Evolutionary conservation across 1,140 invertebrate species (phyloP), one percentile per base, ranked within the genome.

Genomic region (Xylocopa sonorina): DNA sequence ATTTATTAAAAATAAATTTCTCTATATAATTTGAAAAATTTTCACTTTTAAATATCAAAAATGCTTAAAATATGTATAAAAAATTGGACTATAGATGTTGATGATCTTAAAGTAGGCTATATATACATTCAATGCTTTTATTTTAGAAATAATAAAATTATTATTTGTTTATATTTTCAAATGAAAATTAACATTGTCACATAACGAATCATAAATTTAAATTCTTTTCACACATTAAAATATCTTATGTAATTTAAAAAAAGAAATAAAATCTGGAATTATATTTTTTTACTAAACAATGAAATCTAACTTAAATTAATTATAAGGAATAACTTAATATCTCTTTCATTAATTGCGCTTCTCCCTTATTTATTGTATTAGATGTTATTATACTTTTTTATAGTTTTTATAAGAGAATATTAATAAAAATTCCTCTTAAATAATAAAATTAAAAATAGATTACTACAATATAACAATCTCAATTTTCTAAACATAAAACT

Each of bases 41-140:
- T 50, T 16, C 38, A 2, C 46, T 9, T 53, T 34, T 34, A 62
- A 41, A 32, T 21, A 53, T 0, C 27, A 60, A 29, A n/a, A 41
- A 58, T n/a, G 18, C 24, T 46, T 34, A 16, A 48, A 71, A 69
- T 62, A 60, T 48, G 68, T 41, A 67, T 75, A 27, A 38, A 38
- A 41, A 14, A 63, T 18, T 66, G 32, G 32, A 24, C 12, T 46
- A 29, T 0, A 3, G 1, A 0, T 32, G 16, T 66, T 66, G 29
- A 38, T 18, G 3, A 27, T 18, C 24, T 67, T n/a, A 48, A 57
- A 48, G 43, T 41, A 63, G 38, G 50, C 24, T 66, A 24, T 27
- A 14, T 43, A 50, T 50, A 50, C 41, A 41, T 32, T 7, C 9
- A 10, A 60, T 50, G 43, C 48, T 57, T 29, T 62, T 21, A 34